phyloP scores from a whole-genome alignment of 2,888 invertebrate species.

The Thymelicus sylvestris region DNA sequence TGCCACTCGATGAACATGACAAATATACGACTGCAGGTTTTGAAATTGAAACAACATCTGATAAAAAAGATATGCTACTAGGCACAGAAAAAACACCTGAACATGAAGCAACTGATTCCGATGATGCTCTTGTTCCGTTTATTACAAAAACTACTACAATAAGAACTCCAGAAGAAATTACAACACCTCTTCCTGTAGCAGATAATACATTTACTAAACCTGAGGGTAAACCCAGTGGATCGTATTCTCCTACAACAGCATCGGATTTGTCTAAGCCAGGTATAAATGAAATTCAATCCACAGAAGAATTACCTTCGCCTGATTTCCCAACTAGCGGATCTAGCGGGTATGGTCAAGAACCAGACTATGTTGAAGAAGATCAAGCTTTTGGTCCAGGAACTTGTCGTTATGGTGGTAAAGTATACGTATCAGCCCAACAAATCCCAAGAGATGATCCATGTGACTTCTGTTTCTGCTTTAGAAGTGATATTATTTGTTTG shows the following conservation, averaged over 20 bases:
- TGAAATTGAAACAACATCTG: conserved; percentile 27
- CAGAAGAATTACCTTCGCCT: conserved; percentile 65
- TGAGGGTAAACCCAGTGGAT: conserved; percentile 55
- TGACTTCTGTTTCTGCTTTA: conserved; percentile 98
- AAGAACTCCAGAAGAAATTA: conserved; percentile 43
- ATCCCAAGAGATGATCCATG: conserved; percentile 97
- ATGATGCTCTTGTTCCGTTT: conserved; percentile 41
- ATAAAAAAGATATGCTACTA: conserved; percentile 35
- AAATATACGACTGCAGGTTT: conserved; percentile 41
- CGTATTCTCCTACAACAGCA: conserved; percentile 47
- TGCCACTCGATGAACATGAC: conserved; percentile 38
- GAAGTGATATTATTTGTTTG: conserved; percentile 97
- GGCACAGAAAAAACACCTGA: conserved; percentile 41
- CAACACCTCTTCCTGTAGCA: conserved; percentile 44
- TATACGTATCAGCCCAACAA: conserved; percentile 97
- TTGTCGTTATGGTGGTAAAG: conserved; percentile 95
- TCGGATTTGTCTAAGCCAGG: conserved; percentile 65
- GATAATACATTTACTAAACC: conserved; percentile 57
- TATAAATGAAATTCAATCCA: conserved; percentile 58
- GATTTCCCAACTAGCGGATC: conserved; percentile 71
- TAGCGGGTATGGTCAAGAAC: conserved; percentile 79
- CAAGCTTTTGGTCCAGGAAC: conserved; percentile 94
- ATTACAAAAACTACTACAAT: conserved; percentile 44
- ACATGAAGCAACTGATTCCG: conserved; percentile 14
- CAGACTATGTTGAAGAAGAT: conserved; percentile 91